Evolutionary conservation across 2,113 vertebrate genomes (phyloP).

Genomic region (Cromileptes altivelis): DNA sequence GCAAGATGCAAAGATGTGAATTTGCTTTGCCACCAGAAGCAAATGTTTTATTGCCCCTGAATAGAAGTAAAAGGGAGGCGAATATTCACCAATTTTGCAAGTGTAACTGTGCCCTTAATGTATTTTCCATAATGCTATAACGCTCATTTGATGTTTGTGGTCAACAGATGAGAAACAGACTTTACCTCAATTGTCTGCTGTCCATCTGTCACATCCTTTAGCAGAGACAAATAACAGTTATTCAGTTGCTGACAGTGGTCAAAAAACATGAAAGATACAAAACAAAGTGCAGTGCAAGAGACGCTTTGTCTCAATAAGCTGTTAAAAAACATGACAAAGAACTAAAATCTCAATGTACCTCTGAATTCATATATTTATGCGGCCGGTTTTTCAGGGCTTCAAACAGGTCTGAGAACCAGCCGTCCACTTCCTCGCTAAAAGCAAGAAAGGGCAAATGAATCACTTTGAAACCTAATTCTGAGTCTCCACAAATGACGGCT

Average conservation of each 20-base stretch:
- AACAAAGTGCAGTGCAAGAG: background rate
- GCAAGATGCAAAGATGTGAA: too few relatives aligned
- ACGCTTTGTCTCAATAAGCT: background rate
- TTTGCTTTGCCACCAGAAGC: too few relatives aligned
- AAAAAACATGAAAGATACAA: background rate
- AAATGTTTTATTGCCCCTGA: too few relatives aligned
- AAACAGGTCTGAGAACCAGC: constrained; percentile 75
- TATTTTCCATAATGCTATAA: background rate
- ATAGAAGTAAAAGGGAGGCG: too few relatives aligned
- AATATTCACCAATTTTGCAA: too few relatives aligned
- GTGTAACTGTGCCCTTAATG: too few relatives aligned
- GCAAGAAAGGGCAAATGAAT: constrained; percentile 6
- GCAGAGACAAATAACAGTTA: background rate
- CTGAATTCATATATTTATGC: constrained; percentile 3
- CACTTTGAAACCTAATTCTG: constrained; percentile 13
- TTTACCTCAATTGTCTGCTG: constrained; percentile 46
- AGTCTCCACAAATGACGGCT: constrained; percentile 22
- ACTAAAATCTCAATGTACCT: constrained; percentile 43
- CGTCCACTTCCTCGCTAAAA: constrained; percentile 71
- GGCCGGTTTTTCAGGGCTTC: constrained; percentile 62
- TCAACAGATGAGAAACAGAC: background rate
- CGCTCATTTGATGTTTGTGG: background rate
- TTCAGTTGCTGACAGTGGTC: background rate
- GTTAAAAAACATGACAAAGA: background rate
- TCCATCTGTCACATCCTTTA: constrained; percentile 10